These are phyloP conservation scores for Spea hammondii DNA, from an alignment of 2,797 vertebrate genomes.

Conservation along the genomic window DNA sequence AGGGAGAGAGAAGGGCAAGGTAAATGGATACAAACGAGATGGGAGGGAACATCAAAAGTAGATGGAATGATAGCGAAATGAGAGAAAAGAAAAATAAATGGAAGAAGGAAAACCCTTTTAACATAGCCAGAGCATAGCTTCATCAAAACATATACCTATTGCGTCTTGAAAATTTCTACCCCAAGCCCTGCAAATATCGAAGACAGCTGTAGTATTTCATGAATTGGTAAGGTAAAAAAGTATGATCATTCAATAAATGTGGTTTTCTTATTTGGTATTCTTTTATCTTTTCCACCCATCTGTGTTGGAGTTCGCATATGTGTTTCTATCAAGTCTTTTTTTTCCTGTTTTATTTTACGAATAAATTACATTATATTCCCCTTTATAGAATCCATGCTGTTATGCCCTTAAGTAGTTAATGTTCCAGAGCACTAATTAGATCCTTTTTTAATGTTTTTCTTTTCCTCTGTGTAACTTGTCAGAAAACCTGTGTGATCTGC, in stretches of 20 bases:
- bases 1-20: too few species aligned
- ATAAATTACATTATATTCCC: conserved; percentile 19
- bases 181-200: too few species aligned
- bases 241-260: not conserved
- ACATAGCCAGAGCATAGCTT: too few species aligned
- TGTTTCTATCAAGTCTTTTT: conserved; percentile 1
- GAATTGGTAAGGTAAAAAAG: not conserved
- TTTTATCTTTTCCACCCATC: not conserved
- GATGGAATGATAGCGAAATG: too few species aligned
- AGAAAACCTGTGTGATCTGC: conserved; percentile 38
- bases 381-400: conserved; percentile 21
- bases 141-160: too few species aligned
- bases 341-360: conserved; percentile 6
- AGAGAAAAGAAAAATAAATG: too few species aligned
- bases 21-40: too few species aligned
- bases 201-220: not conserved
- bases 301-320: not conserved
- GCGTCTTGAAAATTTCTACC: too few species aligned
- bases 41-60: too few species aligned
- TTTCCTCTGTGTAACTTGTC: conserved; percentile 20
- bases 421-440: conserved; percentile 28
- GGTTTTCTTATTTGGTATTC: not conserved
- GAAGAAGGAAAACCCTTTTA: too few species aligned
- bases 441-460: conserved; percentile 9
- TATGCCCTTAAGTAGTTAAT: conserved; percentile 37